These are phyloP conservation scores for Rapana venosa DNA, from an alignment of 2,888 invertebrate genomes.

Conservation along the genomic window DNA sequence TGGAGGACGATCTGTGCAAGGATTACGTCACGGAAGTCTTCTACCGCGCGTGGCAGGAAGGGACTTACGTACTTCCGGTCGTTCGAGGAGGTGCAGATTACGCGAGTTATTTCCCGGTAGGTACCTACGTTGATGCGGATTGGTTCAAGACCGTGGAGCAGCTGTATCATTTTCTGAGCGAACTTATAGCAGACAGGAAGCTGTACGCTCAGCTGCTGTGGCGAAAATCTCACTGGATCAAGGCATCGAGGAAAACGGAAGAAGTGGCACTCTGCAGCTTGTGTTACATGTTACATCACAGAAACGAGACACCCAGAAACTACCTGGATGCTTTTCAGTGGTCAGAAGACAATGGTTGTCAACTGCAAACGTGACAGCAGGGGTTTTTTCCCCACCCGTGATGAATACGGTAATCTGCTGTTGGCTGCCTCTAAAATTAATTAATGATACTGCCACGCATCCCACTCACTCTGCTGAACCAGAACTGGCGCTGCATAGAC, in stretches of 20 bases:
- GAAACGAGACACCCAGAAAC: background rate
- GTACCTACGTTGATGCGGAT: slow-evolving; percentile 29
- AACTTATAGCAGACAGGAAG: background rate
- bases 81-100: slow-evolving; percentile 30
- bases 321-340: slow-evolving; percentile 11
- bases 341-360: slow-evolving; percentile 11
- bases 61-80: slow-evolving; percentile 15
- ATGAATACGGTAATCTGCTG: too few relatives aligned
- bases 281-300: slow-evolving; percentile 27
- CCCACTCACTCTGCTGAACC: too few relatives aligned
- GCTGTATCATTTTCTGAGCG: slow-evolving; percentile 10
- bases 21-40: slow-evolving; percentile 40
- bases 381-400: background rate
- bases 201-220: slow-evolving; percentile 39
- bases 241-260: background rate
- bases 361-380: background rate
- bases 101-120: slow-evolving; percentile 27
- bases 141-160: slow-evolving; percentile 28
- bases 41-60: slow-evolving; percentile 40
- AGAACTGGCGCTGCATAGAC: too few relatives aligned
- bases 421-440: too few relatives aligned
- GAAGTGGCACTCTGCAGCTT: slow-evolving; percentile 25
- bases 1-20: slow-evolving; percentile 32
- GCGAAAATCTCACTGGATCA: slow-evolving; percentile 33
- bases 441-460: too few relatives aligned